Evolutionary conservation across 2,113 vertebrate genomes (phyloP), one percentile per base, ranked within the genome.

Genomic region (Poeciliopsis retropinna): DNA sequence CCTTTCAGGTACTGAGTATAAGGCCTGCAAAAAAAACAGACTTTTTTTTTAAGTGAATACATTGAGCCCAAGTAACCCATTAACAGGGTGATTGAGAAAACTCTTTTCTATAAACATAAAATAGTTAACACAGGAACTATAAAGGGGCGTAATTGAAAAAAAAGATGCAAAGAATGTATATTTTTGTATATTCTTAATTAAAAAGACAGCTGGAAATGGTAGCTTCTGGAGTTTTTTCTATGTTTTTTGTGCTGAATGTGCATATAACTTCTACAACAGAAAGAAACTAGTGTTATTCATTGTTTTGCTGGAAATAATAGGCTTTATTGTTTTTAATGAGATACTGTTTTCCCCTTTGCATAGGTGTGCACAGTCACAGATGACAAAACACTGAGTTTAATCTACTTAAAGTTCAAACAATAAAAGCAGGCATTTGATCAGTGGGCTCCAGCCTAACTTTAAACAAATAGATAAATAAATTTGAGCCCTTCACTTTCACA

Each of bases 71-170:
- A 4, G 22, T 7, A 54, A 54, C 7, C 19, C 22, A 54, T 54
- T 78, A 72, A 68, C 73, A 89, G 81, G 79, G 82, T 13, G 71
- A 51, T 41, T 15, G 14, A 14, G 3, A 41, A 15, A 41, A 41
- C 13, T 41, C 13, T 15, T 41, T 41, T 0, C 3, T 41, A 15
- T 41, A 15, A 41, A 41, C 39, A 41, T 15, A 41, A 15, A 14
- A 47, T 47, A 19, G 14, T 17, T 47, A 15, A 47, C 44, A 47
- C 44, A 47, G 17, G 14, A 3, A 41, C 29, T 60, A 66, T 85
- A 87, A 87, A 77, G 78, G 14, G 15, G 66, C 25, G 3, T 57
- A 57, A 57, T 10, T 22, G 22, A 77, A 54, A 68, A 69, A 75
- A 69, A 75, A 69, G 69, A 37, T 62, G n/a, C 28, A 7, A 29